A percentile compares a stretch with the other conserved stretches of the same genome.
These are phyloP conservation scores for Gymnocypris eckloni DNA, from an alignment of 2,797 vertebrate species.

Conservation along the genomic window DNA sequence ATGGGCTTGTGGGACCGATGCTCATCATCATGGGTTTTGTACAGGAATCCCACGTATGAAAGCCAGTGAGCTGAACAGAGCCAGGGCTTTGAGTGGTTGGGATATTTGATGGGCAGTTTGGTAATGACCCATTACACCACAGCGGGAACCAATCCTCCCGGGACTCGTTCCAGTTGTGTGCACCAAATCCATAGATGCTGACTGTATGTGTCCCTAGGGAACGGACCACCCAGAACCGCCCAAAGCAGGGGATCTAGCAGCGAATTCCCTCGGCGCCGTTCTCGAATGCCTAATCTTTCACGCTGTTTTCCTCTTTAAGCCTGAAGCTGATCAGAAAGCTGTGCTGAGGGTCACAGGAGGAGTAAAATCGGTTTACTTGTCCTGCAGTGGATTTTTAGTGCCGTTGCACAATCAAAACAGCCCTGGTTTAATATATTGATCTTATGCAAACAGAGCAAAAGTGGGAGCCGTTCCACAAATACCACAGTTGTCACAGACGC, in stretches of 20 bases:
- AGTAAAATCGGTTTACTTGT: constrained; percentile 21
- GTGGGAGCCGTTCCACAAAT: constrained; percentile 11
- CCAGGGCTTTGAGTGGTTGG: constrained; percentile 55
- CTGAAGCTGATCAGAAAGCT: constrained; percentile 27
- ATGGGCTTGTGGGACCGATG: constrained; percentile 24
- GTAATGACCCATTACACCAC: constrained; percentile 32
- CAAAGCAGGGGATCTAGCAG: constrained; percentile 32
- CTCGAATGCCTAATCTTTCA: constrained; percentile 39
- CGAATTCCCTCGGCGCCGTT: constrained; percentile 31
- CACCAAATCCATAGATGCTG: constrained; percentile 44
- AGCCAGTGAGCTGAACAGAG: constrained; percentile 39
- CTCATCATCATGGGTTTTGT: constrained; percentile 59
- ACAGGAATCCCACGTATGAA: constrained; percentile 66
- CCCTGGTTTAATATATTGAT: constrained; percentile 27
- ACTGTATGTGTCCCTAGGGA: constrained; percentile 47
- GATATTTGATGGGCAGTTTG: constrained; percentile 47
- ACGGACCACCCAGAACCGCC: constrained; percentile 65
- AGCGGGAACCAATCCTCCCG: constrained; percentile 26
- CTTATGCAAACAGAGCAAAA: constrained; percentile 44
- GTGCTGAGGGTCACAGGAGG: neutral
- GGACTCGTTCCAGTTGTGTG: constrained; percentile 57
- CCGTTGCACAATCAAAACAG: constrained; percentile 14
- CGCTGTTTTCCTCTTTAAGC: constrained; percentile 47
- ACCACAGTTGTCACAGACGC: constrained; percentile 41
- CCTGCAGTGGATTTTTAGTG: constrained; percentile 11